A percentile compares a stretch with the other conserved stretches of the same genome.
These are phyloP conservation scores for Bothrops alternatus DNA, from an alignment of 2,797 vertebrate genomes.

Conservation along the genomic window DNA sequence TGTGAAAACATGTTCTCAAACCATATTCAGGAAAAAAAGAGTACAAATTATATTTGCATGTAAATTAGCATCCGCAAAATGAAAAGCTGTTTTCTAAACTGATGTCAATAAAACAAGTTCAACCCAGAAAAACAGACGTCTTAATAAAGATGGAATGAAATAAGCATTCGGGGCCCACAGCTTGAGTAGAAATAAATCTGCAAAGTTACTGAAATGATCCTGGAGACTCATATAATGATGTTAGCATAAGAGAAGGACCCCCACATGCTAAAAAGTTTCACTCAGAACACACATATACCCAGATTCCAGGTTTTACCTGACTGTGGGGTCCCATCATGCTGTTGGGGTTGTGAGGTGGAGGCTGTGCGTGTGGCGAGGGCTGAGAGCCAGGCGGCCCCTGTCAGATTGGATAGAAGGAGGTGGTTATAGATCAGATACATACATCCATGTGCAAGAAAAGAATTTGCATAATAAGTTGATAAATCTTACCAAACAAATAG, in stretches of 20 bases:
- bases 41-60: slow-evolving; percentile 49
- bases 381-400: slow-evolving; percentile 98
- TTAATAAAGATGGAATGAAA: slow-evolving; percentile 29
- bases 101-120: slow-evolving; percentile 47
- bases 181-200: neutral
- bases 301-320: slow-evolving; percentile 87
- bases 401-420: slow-evolving; percentile 83
- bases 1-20: slow-evolving; percentile 48
- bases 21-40: slow-evolving; percentile 50
- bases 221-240: neutral
- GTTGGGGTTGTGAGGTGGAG: slow-evolving; percentile 97
- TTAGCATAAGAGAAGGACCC: slow-evolving; percentile 30
- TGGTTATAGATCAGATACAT: slow-evolving; percentile 84
- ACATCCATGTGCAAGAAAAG: slow-evolving; percentile 77
- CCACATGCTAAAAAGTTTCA: slow-evolving; percentile 42
- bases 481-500: slow-evolving; percentile 51
- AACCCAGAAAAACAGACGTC: neutral
- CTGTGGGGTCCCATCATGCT: slow-evolving; percentile 99
- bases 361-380: slow-evolving; percentile 99
- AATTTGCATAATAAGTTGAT: slow-evolving; percentile 69
- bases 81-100: slow-evolving; percentile 53
- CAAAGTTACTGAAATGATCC: neutral
- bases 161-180: neutral
- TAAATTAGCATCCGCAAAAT: slow-evolving; percentile 52
- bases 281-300: slow-evolving; percentile 56